These are phyloP conservation scores for Neodiprion virginianus DNA, from an alignment of 1,140 invertebrate species.

Conservation along the genomic window DNA sequence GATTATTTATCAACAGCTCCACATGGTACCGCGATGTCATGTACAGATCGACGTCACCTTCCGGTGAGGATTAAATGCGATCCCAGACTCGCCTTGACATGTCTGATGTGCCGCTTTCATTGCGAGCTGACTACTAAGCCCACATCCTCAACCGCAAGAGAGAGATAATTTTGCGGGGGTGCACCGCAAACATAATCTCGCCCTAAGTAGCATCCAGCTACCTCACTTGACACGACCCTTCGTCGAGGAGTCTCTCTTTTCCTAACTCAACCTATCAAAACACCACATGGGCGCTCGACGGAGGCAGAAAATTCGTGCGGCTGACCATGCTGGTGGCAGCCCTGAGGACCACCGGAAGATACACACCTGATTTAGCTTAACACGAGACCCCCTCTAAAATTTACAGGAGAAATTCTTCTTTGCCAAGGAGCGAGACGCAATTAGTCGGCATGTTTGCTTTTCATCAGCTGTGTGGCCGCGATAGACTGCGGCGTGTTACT, in stretches of 20 bases:
- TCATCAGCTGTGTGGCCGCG: slow-evolving; percentile 6
- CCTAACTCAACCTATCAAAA: background rate
- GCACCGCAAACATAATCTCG: slow-evolving; percentile 1
- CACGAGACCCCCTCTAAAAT: background rate
- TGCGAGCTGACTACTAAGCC: background rate
- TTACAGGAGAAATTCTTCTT: slow-evolving; percentile 3
- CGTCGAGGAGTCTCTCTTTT: background rate
- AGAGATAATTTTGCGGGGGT: background rate
- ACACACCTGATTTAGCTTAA: background rate
- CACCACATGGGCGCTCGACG: background rate
- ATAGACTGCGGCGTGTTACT: background rate
- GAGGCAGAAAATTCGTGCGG: background rate
- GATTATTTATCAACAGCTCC: no score
- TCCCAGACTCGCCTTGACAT: background rate
- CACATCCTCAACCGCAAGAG: background rate
- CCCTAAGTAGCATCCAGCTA: background rate
- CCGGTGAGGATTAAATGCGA: no score
- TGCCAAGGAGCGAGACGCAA: background rate
- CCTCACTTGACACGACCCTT: slow-evolving; percentile 1
- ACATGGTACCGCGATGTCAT: no score
- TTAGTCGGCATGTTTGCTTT: slow-evolving; percentile 14
- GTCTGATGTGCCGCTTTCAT: background rate
- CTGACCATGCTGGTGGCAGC: no score
- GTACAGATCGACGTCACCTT: no score
- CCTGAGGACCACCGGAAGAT: background rate